Evolutionary conservation across 2,888 invertebrate genomes (phyloP), one percentile per base, ranked within the genome.

Genomic region (Ceriagrion tenellum): DNA sequence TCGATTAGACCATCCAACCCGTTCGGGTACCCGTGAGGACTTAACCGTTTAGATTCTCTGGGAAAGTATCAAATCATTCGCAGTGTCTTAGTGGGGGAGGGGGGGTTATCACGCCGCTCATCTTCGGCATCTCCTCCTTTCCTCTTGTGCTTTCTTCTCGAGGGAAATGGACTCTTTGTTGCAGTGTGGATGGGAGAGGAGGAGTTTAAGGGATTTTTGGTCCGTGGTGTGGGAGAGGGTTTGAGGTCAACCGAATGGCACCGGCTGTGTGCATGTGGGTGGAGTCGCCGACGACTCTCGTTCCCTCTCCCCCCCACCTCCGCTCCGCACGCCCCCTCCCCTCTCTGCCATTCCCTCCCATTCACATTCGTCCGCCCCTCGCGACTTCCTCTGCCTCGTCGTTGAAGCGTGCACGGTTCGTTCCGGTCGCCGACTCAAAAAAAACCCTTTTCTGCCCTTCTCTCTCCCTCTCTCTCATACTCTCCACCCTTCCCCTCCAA

Each of bases 391-490:
- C 93, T 93, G 93, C 35, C 69, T 74, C 69, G 69, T 93, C 93
- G 93, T 93, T 93, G 69, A 93, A 93, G 93, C 93, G 93, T 93
- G 93, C 93, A 93, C 74, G 93, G 93, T 47, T 93, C 93, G 93
- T 93, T 93, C 74, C 93, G 93, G 93, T 93, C 93, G 93, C 35
- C 93, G 47, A 69, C 63, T 69, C 93, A 91, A 90, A 59, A 47
- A 69, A 69, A 59, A 40, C 91, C 63, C 63, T 91, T 91, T 63
- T 91, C 40, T 35, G 35, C 26, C 26, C 59, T 26, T 47, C 69
- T 47, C 59, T 18, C 59, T 18, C 30, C 26, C 55, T 47, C 81
- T 26, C 69, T n/a, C n/a, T n/a, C n/a, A n/a, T n/a, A n/a, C n/a
- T n/a, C n/a, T n/a, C n/a, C n/a, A n/a, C n/a, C n/a, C n/a, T n/a